These are phyloP conservation scores for Anastatus disparis DNA, from an alignment of 1,140 invertebrate genomes.

Conservation along the genomic window DNA sequence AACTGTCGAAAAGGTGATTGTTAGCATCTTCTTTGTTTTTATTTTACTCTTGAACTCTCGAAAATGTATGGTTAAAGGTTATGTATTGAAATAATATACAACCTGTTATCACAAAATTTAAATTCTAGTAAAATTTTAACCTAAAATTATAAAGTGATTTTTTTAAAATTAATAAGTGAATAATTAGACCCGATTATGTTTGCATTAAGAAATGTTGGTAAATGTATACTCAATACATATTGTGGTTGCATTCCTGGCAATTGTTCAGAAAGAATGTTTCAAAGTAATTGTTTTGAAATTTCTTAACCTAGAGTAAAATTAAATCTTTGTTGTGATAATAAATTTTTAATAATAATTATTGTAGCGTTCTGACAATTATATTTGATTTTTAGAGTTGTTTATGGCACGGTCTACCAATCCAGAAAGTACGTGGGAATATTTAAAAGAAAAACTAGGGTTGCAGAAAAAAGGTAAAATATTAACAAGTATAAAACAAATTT, in stretches of 20 bases:
- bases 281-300: constrained; percentile 8
- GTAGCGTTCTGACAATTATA: too few species aligned
- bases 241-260: constrained; percentile 25
- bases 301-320: constrained; percentile 4
- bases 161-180: not conserved
- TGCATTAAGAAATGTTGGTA: not conserved
- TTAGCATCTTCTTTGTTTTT: too few species aligned
- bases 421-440: constrained; percentile 11
- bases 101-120: too few species aligned
- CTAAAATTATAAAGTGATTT: too few species aligned
- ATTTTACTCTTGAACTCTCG: too few species aligned
- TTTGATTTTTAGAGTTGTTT: constrained; percentile 17
- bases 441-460: constrained; percentile 37
- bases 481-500: not conserved
- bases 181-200: not conserved
- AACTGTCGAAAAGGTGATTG: too few species aligned
- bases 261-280: constrained; percentile 4
- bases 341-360: too few species aligned
- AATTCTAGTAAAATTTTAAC: not conserved
- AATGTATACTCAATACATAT: not conserved
- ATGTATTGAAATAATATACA: too few species aligned
- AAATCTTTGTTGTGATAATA: too few species aligned
- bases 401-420: not conserved
- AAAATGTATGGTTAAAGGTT: too few species aligned
- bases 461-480: constrained; percentile 22